These are phyloP conservation scores for Epizoanthus scotinus DNA, from an alignment of 92 coral and sea anemone species.

Conservation along the genomic window DNA sequence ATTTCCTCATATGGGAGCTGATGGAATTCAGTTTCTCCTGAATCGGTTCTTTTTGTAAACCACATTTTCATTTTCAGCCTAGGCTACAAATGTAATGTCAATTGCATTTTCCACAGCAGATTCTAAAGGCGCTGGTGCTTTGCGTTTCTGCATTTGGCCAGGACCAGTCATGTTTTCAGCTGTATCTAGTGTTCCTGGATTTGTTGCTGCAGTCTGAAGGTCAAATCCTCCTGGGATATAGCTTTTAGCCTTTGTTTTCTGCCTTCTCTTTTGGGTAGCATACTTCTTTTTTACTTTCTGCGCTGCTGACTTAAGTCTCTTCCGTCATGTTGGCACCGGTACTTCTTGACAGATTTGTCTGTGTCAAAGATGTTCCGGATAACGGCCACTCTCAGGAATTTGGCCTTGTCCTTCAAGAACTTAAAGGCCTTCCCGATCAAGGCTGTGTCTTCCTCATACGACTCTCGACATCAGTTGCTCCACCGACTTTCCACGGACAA, in stretches of 20 bases:
- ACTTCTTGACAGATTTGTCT: too few species aligned
- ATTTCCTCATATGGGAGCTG: not conserved
- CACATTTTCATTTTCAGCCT: not conserved
- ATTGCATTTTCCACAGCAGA: constrained; percentile 6
- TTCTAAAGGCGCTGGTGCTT: not conserved
- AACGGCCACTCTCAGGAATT: too few species aligned
- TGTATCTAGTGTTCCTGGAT: not conserved
- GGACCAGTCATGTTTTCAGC: constrained; percentile 6
- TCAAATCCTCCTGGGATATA: constrained; percentile 34
- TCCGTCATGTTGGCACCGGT: too few species aligned
- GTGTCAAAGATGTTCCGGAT: too few species aligned
- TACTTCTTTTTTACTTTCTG: constrained; percentile 21
- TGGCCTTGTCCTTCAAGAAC: too few species aligned
- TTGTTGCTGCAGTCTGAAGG: constrained; percentile 3
- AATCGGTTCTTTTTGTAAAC: not conserved
- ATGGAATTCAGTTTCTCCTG: too few species aligned
- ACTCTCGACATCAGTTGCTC: too few species aligned
- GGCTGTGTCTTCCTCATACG: too few species aligned
- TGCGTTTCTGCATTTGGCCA: constrained; percentile 1
- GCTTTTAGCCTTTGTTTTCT: constrained; percentile 7
- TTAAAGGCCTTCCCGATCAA: too few species aligned
- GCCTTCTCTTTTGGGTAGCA: constrained; percentile 5
- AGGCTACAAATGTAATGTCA: constrained; percentile 13
- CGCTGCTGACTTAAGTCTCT: constrained; percentile 19
- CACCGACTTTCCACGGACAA: too few species aligned